These are phyloP conservation scores for Paraplagusia blochii DNA, from an alignment of 2,113 vertebrate genomes.

Conservation along the genomic window DNA sequence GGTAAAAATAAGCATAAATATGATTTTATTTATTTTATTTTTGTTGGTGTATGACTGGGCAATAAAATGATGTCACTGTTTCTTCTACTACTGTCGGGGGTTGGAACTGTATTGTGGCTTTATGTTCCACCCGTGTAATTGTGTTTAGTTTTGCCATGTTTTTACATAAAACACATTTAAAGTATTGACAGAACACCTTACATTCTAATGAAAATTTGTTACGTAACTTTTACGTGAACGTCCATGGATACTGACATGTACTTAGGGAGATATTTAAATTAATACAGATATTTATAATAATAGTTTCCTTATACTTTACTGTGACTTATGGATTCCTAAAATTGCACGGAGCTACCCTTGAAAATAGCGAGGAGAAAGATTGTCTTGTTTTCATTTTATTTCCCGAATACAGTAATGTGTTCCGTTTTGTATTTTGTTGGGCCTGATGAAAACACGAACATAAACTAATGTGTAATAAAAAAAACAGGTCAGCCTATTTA, in stretches of 20 bases:
- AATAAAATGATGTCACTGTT: constrained; percentile 23
- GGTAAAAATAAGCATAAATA: constrained; percentile 13
- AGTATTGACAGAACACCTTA: constrained; percentile 2
- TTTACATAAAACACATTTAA: constrained; percentile 1
- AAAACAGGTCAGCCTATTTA: constrained; percentile 7
- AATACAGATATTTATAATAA: neutral
- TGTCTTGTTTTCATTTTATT: constrained; percentile 7
- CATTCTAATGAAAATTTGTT: neutral
- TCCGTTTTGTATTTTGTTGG: constrained; percentile 8
- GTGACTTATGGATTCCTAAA: constrained; percentile 13
- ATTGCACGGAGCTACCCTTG: constrained; percentile 38
- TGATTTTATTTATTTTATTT: constrained; percentile 18
- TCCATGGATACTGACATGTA: constrained; percentile 10
- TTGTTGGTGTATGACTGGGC: constrained; percentile 10
- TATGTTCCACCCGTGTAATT: constrained; percentile 4
- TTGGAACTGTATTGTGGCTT: neutral
- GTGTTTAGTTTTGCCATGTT: neutral
- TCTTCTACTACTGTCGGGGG: neutral
- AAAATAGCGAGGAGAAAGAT: constrained; percentile 8
- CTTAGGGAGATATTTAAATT: constrained; percentile 3
- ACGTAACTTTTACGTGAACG: neutral
- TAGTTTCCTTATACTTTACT: constrained; percentile 6
- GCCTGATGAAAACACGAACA: constrained; percentile 20
- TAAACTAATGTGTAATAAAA: constrained; percentile 22
- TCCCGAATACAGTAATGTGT: constrained; percentile 3